phyloP scores from a whole-genome alignment of 2,113 vertebrate species.

The Mionectes macconnelli region DNA sequence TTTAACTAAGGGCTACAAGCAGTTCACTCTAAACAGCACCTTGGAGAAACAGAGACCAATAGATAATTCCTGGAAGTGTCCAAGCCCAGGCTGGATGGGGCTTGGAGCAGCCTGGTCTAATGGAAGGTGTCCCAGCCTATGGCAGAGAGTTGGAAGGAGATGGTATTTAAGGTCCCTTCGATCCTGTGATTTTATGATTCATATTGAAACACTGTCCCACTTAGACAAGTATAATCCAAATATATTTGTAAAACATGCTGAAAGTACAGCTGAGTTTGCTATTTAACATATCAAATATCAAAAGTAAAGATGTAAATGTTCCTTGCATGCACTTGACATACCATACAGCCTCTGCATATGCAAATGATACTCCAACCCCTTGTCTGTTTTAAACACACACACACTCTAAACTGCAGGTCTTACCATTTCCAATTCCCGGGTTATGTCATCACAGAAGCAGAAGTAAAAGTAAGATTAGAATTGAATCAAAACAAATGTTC shows the following conservation, averaged over 20 bases:
- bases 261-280: neutral
- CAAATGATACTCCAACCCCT: neutral
- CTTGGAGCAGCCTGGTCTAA: neutral
- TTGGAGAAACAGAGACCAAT: neutral
- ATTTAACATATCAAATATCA: neutral
- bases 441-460: neutral
- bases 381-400: neutral
- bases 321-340: neutral
- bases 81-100: neutral
- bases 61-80: neutral
- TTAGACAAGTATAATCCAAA: neutral
- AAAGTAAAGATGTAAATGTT: neutral
- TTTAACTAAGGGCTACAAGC: neutral
- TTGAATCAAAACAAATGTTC: neutral
- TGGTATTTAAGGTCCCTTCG: neutral
- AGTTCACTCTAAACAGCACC: neutral
- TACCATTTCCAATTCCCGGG: neutral
- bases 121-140: neutral
- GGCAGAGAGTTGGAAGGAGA: no score
- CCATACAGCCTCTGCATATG: neutral
- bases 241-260: neutral
- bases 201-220: neutral
- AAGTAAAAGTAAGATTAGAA: neutral
- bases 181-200: neutral
- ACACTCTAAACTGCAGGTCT: neutral